phyloP scores from a whole-genome alignment of 2,888 invertebrate genomes.

The Herminia tarsipennalis region DNA sequence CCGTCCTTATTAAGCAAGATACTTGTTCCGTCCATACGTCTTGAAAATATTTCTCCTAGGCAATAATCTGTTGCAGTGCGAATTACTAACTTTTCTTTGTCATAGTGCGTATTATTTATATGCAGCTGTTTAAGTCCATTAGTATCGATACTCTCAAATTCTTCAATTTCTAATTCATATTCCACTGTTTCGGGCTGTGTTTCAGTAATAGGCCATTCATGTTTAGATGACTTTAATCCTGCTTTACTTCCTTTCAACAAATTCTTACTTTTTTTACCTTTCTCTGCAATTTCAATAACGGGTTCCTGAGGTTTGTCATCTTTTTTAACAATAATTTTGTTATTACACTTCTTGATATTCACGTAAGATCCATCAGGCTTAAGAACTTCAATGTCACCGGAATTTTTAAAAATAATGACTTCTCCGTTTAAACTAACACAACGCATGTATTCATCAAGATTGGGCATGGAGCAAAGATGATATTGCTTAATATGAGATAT shows the following conservation, averaged over 20 bases:
- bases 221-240: constrained; percentile 57
- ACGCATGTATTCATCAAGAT: constrained; percentile 67
- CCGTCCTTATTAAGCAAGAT: constrained; percentile 74
- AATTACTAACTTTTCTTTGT: constrained; percentile 64
- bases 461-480: constrained; percentile 40
- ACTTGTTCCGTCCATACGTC: constrained; percentile 74
- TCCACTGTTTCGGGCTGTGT: constrained; percentile 41
- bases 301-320: constrained; percentile 49
- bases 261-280: constrained; percentile 59
- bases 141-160: constrained; percentile 68
- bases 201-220: constrained; percentile 31
- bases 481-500: constrained; percentile 76
- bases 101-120: constrained; percentile 50
- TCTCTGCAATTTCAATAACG: constrained; percentile 53
- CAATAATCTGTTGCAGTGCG: constrained; percentile 76
- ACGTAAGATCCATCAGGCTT: constrained; percentile 67
- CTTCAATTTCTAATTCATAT: constrained; percentile 64
- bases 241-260: constrained; percentile 56
- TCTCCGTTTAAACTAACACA: constrained; percentile 75
- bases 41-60: constrained; percentile 72
- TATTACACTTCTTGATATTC: constrained; percentile 63
- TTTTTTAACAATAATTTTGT: constrained; percentile 39
- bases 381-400: constrained; percentile 64
- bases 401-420: constrained; percentile 68
- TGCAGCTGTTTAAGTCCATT: constrained; percentile 67